Evolutionary conservation across 2,113 vertebrate species (phyloP).

Genomic region (Raja brachyura): DNA sequence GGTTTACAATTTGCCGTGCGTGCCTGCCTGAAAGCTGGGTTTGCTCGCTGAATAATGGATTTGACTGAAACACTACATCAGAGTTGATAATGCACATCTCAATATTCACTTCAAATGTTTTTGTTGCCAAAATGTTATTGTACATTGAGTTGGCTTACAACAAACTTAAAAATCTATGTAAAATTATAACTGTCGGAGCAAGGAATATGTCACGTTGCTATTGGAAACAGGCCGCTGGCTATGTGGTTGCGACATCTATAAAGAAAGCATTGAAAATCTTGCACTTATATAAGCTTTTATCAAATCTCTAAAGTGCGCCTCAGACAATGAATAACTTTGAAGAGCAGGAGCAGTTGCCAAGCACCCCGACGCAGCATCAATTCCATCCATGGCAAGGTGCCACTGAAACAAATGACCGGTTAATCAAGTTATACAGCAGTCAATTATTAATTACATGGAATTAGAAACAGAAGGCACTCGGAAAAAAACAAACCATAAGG

Average conservation of each 20-base stretch:
- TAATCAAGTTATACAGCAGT: not conserved
- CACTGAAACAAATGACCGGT: not conserved
- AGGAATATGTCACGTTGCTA: not conserved
- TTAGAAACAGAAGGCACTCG: too few species aligned
- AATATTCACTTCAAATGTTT: not conserved
- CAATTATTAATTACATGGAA: not conserved
- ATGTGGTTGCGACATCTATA: not conserved
- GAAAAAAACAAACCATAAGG: too few species aligned
- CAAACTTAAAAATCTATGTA: not conserved
- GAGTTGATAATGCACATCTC: not conserved
- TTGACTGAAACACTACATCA: not conserved
- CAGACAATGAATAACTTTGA: slow-evolving; percentile 7
- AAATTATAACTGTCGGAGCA: not conserved
- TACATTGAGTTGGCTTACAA: not conserved
- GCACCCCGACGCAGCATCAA: not conserved
- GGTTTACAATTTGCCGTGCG: too few species aligned
- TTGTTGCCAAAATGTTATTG: not conserved
- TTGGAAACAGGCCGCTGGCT: not conserved
- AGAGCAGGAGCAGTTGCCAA: not conserved
- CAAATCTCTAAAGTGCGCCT: not conserved
- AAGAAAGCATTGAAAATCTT: not conserved
- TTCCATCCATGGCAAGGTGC: not conserved
- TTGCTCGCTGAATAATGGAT: not conserved
- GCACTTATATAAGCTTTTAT: not conserved
- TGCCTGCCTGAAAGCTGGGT: too few species aligned